Evolutionary conservation across 2,797 vertebrate genomes (phyloP), one percentile per base, ranked within the genome.

Genomic region (Helostoma temminkii): DNA sequence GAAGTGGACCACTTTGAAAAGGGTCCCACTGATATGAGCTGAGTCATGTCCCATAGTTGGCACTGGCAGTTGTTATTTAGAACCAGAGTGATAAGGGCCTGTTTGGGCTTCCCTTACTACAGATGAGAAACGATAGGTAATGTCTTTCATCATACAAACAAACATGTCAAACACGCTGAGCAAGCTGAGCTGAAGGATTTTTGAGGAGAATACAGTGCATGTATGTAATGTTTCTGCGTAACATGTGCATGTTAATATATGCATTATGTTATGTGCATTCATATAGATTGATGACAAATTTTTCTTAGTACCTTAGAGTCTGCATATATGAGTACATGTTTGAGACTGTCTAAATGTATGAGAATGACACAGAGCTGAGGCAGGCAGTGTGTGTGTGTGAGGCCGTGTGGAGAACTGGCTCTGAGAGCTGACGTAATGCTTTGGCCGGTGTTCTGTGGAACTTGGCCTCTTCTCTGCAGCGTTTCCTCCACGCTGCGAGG

Each of bases 401-500:
- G 81, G 79, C 71, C 73, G 86, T 67, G 82, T 57, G 76, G 86
- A 87, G 88, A 78, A 70, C 82, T 56, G 47, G 73, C 72, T 85
- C 83, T 66, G 71, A 81, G 84, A 34, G 66, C 68, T 93, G 91
- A 93, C 76, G 91, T 91, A 84, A 93, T 91, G 78, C 77, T 83
- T 89, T 89, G 89, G 90, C 86, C 74, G 4, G 76, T 64, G 37
- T 64, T 74, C 88, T 91, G 91, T 93, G 90, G 90, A 91, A 92
- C 89, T 92, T 92, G 91, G 92, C 91, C 78, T 89, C 66, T 61
- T 83, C 87, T 87, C 84, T 73, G 69, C 80, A 81, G 76, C 64
- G 82, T 89, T 93, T 92, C 91, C 92, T 92, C 88, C 85, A 82
- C 76, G 50, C 89, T 87, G 87, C 25, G 70, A 92, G 89, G 90